Evolutionary conservation across 2,888 invertebrate genomes (phyloP), one percentile per base, ranked within the genome.

Genomic region (Sphinx pinastri): DNA sequence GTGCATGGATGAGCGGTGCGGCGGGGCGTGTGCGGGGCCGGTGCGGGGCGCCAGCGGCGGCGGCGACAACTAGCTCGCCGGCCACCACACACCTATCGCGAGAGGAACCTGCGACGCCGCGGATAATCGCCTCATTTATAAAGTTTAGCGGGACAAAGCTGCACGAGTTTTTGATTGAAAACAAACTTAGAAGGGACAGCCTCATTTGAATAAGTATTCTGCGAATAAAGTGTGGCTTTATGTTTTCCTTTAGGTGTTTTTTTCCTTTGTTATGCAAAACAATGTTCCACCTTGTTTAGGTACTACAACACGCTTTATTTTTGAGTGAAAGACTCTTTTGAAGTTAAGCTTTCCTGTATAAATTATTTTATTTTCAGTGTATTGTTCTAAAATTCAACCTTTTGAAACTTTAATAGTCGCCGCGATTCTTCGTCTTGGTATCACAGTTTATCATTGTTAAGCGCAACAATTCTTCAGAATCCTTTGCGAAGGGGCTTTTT

Each of bases 131-230:
- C 92, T 93, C 93, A 93, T 94, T 93, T 93, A 94, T 93, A 93
- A 94, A 94, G 94, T 93, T 93, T 93, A 94, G 89, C 91, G 88
- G 88, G 88, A 92, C 92, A 93, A 93, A 93, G 92, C 93, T 91
- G 91, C 87, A 88, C 86, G 92, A 93, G 93, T 93, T 93, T 93
- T 93, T 94, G 94, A 94, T 94, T 94, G 94, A 94, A 94, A 94
- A 93, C 92, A 94, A 94, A 94, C 94, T 94, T 93, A 92, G 94
- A 93, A 94, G 94, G 94, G 93, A 94, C 94, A 90, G 92, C 89
- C 92, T 94, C 94, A 93, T 94, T 94, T 94, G 93, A 94, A 94
- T 94, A 94, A 94, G 94, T 94, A 94, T 94, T 93, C 92, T 90
- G 91, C 91, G 92, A 93, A 94, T 93, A 93, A 94, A 93, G 94